Conservation (phyloP, 2,113 vertebrate genomes). For the Channa argus region DNA sequence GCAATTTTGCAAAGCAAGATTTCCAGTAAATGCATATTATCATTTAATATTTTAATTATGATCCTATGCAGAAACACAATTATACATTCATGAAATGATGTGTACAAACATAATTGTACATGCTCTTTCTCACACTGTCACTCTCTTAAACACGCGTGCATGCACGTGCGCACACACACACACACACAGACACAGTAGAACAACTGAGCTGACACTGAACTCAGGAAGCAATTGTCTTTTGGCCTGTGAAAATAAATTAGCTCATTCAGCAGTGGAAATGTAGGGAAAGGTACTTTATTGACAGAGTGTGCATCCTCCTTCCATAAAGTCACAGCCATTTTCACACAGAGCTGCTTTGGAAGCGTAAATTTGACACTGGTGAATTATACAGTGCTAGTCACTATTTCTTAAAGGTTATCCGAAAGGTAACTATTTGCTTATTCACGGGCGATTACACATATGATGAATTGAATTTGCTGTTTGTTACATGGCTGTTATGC, state of each 20-base stretch:
- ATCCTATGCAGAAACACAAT: neutral
- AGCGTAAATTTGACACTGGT: constrained; percentile 20
- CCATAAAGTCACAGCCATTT: constrained; percentile 28
- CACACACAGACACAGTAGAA: constrained; percentile 19
- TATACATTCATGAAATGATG: constrained; percentile 17
- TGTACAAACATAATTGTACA: constrained; percentile 12
- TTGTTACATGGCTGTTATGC: too few relatives aligned
- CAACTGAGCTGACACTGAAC: neutral
- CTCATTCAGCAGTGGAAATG: constrained; percentile 53
- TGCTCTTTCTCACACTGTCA: too few relatives aligned
- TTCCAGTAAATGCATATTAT: constrained; percentile 5
- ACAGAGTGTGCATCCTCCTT: constrained; percentile 24
- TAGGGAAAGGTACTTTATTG: constrained; percentile 52
- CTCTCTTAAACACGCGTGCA: too few relatives aligned
- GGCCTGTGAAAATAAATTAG: constrained; percentile 68
- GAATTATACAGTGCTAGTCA: constrained; percentile 29
- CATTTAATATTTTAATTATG: constrained; percentile 10
- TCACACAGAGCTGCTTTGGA: constrained; percentile 3
- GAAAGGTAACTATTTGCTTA: constrained; percentile 10
- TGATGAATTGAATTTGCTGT: constrained; percentile 38
- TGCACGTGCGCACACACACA: neutral
- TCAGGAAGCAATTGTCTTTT: constrained; percentile 63
- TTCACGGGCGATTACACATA: constrained; percentile 35
- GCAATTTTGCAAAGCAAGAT: constrained; percentile 19
- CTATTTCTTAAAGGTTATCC: constrained; percentile 37